Evolutionary conservation across 1,140 invertebrate genomes (phyloP), one percentile per base, ranked within the genome.

Genomic region (Danaus melanippus): DNA sequence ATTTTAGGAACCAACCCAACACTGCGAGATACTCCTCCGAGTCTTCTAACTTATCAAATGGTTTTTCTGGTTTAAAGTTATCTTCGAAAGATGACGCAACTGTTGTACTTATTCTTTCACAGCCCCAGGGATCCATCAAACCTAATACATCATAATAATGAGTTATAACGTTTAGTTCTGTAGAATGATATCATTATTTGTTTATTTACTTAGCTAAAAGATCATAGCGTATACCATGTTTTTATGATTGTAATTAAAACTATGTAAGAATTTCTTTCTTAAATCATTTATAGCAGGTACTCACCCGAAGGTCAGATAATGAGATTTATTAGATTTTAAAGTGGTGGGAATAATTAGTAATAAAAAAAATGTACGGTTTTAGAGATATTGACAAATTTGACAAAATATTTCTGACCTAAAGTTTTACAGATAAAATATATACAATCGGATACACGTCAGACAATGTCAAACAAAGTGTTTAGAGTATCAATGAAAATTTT

Each of bases 91-190:
- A 67, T 10, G 73, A 50, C 12, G 52, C 64, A 53, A 69, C 65
- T 46, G 59, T 58, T 41, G 60, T 59, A 52, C 63, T 62, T 62
- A 61, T 56, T 58, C 62, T 69, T 68, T 76, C 69, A 60, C 63
- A 66, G 58, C 83, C 80, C 83, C 83, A 86, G 70, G 83, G 83
- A 86, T 86, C 83, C 83, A 86, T 86, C 74, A 79, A 85, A 74
- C 21, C 21, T 32, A 32, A 32, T 32, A 32, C 2, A 32, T 32
- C 5, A 32, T 32, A 32, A 32, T 32, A 32, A 32, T 32, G 21
- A 32, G 21, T 32, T 32, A 32, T 5, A 32, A 3, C 21, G 21
- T 1, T 8, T 32, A 32, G 5, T 32, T 32, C 21, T 32, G 5
- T 21, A 46, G 0, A n/a, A 12, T 46, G 10, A 50, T 17, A 10